Base-by-base conservation (phyloP, 2,888 invertebrate species). In the Hypena proboscidalis region DNA sequence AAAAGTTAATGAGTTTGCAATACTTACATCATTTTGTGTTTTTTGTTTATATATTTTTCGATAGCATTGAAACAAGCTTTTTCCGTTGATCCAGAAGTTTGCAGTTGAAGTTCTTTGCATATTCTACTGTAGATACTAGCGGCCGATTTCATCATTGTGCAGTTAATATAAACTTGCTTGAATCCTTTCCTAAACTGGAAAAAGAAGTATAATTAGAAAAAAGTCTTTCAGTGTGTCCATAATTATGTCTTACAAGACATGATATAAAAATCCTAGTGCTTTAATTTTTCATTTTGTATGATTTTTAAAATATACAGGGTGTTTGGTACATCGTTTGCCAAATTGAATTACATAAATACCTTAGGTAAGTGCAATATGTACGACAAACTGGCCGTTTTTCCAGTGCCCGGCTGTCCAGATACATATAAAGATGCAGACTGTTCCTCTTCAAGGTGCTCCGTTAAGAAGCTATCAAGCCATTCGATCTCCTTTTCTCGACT, bases 401-500 rank as follows among this genome's bases (percentile, higher is more conserved):
- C 99, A 0, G 99, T 99, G 3, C 99, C 99, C 0, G 99, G 99
- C 13, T 98, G 97, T 0, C 99, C 99, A 22, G 98, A 98, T 25
- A 99, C 94, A 79, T 99, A 99, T 37, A 99, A 75, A 9, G 97
- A 97, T 0, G 95, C 96, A 0, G 98, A 95, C 19, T 90, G 91
- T 57, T 93, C 89, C 1, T 92, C 89, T 2, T 92, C 77, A 39
- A 97, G 77, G 77, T 96, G 94, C 5, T 91, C 86, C 7, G 82
- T 78, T 33, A 99, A 90, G 80, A 97, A 97, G 2, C 85, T 80
- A 13, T 92, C 88, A 9, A 99, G 85, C 63, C 93, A 92, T 2
- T 90, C 79, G 4, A 96, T 92, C 84, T 99, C 97, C 21, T 90
- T 85, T 70, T 98, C 97, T 43, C 99, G 92, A n/a, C 97, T 95